A percentile compares a stretch with the other conserved stretches of the same genome.
phyloP scores from a whole-genome alignment of 2,888 invertebrate species.

The Sepioteuthis lessoniana region DNA sequence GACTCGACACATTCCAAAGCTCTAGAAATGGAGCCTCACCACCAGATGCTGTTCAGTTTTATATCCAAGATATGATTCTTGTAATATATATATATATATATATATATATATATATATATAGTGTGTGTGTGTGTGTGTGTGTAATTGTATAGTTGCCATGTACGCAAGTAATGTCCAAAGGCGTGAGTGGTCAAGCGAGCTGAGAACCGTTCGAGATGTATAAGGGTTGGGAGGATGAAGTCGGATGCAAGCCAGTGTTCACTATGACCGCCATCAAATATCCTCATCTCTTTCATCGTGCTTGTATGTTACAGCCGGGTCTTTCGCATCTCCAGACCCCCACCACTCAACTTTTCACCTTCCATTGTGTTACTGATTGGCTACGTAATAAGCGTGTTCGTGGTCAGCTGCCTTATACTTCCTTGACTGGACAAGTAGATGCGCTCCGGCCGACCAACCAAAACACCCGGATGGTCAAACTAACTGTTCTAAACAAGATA shows the following conservation, averaged over 20 bases:
- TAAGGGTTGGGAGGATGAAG: neutral
- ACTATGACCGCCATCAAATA: neutral
- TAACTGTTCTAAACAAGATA: neutral
- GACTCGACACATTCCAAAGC: no score
- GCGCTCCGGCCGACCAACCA: neutral
- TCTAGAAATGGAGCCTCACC: no score
- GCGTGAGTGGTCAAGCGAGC: neutral
- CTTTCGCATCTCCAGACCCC: neutral
- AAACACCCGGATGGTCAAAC: neutral
- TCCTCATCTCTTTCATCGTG: neutral
- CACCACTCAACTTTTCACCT: neutral
- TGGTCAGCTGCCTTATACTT: conserved; percentile 15
- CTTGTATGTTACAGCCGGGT: neutral
- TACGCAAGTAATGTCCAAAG: neutral
- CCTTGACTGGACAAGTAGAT: conserved; percentile 12
- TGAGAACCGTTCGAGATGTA: neutral
- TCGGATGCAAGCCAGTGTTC: neutral
- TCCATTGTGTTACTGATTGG: conserved; percentile 4
- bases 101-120: conserved; percentile 34
- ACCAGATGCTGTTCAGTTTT: no score
- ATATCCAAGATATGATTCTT: no score
- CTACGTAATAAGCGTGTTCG: conserved; percentile 9
- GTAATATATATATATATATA: neutral
- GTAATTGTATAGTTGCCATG: neutral
- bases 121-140: neutral